A percentile compares a stretch with the other conserved stretches of the same genome.
Conservation (phyloP, 2,797 vertebrate genomes). For the Rousettus madagascariensis region DNA sequence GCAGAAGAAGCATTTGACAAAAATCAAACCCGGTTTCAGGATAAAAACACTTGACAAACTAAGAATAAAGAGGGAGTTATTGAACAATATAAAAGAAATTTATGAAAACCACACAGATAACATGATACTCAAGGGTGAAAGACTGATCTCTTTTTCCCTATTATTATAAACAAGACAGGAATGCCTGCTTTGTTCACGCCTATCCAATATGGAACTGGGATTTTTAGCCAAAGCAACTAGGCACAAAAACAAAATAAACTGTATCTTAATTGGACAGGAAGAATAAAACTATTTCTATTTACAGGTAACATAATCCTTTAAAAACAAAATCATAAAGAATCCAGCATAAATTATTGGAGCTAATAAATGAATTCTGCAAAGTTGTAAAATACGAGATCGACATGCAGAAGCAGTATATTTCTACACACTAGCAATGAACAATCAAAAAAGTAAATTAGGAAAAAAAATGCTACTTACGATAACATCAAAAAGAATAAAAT, state of each 20-base stretch:
- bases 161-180: neutral
- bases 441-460: neutral
- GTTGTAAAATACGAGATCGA: neutral
- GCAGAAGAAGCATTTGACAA: neutral
- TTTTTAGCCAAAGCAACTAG: neutral
- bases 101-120: neutral
- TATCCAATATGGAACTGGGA: neutral
- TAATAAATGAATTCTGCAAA: neutral
- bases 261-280: neutral
- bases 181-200: neutral
- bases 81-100: neutral
- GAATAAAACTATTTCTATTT: neutral
- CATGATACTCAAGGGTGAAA: neutral
- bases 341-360: neutral
- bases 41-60: neutral
- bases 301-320: neutral
- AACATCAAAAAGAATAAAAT: neutral
- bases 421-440: neutral
- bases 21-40: neutral
- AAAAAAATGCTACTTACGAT: neutral
- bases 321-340: neutral
- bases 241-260: neutral
- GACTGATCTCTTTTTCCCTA: neutral
- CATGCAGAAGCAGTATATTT: neutral
- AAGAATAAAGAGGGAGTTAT: neutral